Evolutionary conservation across 2,888 invertebrate species (phyloP).

Genomic region (Cerceris rybyensis): DNA sequence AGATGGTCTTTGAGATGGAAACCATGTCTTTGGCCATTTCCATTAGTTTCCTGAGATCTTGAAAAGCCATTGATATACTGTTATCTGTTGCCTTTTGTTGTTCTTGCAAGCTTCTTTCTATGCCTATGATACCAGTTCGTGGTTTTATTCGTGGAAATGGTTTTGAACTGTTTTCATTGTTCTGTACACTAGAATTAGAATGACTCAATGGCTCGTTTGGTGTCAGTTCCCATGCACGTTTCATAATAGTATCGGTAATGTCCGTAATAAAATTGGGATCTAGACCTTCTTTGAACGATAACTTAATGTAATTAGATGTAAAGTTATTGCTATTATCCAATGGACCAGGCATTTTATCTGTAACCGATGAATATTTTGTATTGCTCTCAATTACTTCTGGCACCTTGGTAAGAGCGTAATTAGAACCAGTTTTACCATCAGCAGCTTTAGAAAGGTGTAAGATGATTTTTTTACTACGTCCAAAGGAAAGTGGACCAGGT

Average conservation of each 20-base stretch:
- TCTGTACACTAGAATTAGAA: conserved; percentile 21
- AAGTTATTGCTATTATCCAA: conserved; percentile 84
- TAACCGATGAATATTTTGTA: conserved; percentile 7
- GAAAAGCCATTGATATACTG: conserved; percentile 96
- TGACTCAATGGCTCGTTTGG: conserved; percentile 62
- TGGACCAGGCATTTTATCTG: conserved; percentile 89
- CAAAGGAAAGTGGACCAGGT: conserved; percentile 90
- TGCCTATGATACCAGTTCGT: conserved; percentile 96
- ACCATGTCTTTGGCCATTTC: conserved; percentile 99
- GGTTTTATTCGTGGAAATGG: conserved; percentile 85
- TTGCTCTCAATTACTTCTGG: neutral
- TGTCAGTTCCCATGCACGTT: conserved; percentile 86
- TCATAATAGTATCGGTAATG: conserved; percentile 85
- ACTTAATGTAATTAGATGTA: conserved; percentile 88
- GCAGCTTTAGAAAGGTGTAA: conserved; percentile 88
- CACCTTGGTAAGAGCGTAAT: neutral
- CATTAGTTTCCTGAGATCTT: conserved; percentile 97
- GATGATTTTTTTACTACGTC: conserved; percentile 90
- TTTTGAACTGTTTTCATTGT: conserved; percentile 43
- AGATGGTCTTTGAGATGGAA: conserved; percentile 93
- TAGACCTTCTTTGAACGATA: conserved; percentile 94
- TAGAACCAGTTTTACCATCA: conserved; percentile 81
- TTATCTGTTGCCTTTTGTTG: conserved; percentile 95
- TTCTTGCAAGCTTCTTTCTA: conserved; percentile 95
- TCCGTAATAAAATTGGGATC: conserved; percentile 85